These are phyloP conservation scores for Drosophila subobscura DNA, from an alignment of 1,140 invertebrate species.

Conservation along the genomic window DNA sequence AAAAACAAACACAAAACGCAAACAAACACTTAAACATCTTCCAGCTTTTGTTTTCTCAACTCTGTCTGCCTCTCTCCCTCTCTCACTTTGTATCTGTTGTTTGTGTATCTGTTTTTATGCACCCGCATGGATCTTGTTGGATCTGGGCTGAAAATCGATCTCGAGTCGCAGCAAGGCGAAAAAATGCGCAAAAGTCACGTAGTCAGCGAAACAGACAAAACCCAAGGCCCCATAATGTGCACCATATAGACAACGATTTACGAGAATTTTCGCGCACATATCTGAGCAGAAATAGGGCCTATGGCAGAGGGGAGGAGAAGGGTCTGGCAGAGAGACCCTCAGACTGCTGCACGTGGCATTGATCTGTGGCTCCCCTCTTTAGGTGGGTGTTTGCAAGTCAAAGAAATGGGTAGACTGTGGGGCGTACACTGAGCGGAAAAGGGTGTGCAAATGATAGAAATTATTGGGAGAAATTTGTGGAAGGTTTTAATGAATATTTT, in stretches of 20 bases:
- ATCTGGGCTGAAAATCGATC: constrained; percentile 73
- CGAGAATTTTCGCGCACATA: constrained; percentile 31
- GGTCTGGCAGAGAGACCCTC: constrained; percentile 1
- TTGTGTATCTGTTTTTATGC: constrained; percentile 57
- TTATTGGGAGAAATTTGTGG: background rate
- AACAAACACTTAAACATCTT: constrained; percentile 47
- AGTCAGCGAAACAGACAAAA: constrained; percentile 65
- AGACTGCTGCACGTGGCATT: constrained; percentile 35
- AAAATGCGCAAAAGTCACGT: constrained; percentile 75
- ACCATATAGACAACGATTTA: constrained; percentile 63
- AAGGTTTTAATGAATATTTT: too few species aligned
- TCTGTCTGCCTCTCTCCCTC: constrained; percentile 31
- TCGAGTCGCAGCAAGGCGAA: constrained; percentile 43
- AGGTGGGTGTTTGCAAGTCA: constrained; percentile 20
- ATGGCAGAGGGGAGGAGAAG: background rate
- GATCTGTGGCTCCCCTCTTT: constrained; percentile 28
- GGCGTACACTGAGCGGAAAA: background rate
- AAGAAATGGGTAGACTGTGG: constrained; percentile 6
- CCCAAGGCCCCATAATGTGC: constrained; percentile 7
- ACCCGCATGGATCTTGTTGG: constrained; percentile 54
- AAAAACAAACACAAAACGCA: constrained; percentile 53
- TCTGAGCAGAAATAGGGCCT: constrained; percentile 23
- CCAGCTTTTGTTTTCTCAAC: constrained; percentile 61
- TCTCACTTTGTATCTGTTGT: constrained; percentile 10
- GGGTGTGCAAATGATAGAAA: background rate